Base-by-base conservation (phyloP, 2,113 vertebrate species). In the Vombatus ursinus region DNA sequence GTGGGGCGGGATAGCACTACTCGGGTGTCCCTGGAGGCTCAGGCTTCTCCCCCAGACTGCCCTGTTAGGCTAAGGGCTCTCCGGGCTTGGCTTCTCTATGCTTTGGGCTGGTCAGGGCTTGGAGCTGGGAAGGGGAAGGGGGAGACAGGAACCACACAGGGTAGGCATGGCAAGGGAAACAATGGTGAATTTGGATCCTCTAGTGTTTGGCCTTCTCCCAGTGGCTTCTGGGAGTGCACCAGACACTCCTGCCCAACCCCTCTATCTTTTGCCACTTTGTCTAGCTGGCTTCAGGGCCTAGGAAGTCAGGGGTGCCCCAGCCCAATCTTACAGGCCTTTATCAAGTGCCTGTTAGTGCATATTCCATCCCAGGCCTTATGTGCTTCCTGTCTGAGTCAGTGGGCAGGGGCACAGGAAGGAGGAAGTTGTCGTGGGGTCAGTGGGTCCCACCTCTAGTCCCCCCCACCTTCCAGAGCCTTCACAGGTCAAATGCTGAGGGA, bases 131-230 rank as follows among this genome's bases (percentile, higher is more conserved):
- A 50, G 94, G 91, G 92, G 95, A 93, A 61, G 91, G 51, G 28
- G 91, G 47, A 14, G 7, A 49, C 49, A 53, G 68, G 26, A 49
- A 49, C 48, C 48, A 3, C 48, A 49, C 48, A 50, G 90, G 10
- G n/a, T 47, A 53, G 49, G 51, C 89, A 24, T 91, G 48, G 5
- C 4, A 10, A 26, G 54, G 47, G 48, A 23, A 90, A 37, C n/a
- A 26, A 49, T 92, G 31, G 44, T 91, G 23, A 8, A 28, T 95
- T 94, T 97, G 97, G 94, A 95, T 96, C 95, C 96, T 90, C 89
- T 92, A 94, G 96, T 96, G 91, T 54, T 94, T 95, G 61, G 26
- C 92, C 96, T 96, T 96, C 92, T 96, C 37, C 22, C 68, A 22
- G 37, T 19, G 68, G 57, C 31, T 84, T 84, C 31, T 84, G 68